A percentile compares a stretch with the other conserved stretches of the same genome.
phyloP scores from a whole-genome alignment of 1,140 invertebrate genomes.

The Orchestia grillus region DNA sequence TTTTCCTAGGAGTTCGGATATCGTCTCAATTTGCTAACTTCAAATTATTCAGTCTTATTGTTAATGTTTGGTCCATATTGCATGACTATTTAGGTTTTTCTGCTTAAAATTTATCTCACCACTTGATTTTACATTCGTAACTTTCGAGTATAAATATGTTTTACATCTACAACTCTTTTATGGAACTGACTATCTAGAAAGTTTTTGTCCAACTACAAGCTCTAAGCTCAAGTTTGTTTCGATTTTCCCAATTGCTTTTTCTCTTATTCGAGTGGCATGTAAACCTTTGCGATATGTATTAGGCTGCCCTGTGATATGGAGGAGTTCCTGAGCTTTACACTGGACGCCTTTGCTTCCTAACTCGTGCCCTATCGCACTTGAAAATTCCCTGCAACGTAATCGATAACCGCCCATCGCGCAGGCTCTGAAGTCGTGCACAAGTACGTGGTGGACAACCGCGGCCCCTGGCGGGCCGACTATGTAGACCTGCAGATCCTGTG shows the following conservation, averaged over 20 bases:
- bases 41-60: too few relatives aligned
- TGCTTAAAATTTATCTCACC: not conserved
- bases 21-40: too few relatives aligned
- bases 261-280: not conserved
- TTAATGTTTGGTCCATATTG: too few relatives aligned
- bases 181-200: not conserved
- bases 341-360: not conserved
- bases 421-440: conserved; percentile 85
- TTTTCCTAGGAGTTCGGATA: too few relatives aligned
- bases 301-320: not conserved
- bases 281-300: not conserved
- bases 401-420: not conserved
- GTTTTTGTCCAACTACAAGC: not conserved
- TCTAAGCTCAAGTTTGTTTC: not conserved
- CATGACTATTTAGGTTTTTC: too few relatives aligned
- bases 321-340: not conserved
- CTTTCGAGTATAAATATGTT: not conserved
- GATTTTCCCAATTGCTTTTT: not conserved
- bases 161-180: not conserved
- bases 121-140: not conserved
- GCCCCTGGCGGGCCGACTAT: conserved; percentile 85
- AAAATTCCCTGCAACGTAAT: not conserved
- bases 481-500: conserved; percentile 87
- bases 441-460: conserved; percentile 86
- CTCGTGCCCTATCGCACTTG: not conserved